phyloP scores from a whole-genome alignment of 2,888 invertebrate species.

The Hypsopygia costalis region DNA sequence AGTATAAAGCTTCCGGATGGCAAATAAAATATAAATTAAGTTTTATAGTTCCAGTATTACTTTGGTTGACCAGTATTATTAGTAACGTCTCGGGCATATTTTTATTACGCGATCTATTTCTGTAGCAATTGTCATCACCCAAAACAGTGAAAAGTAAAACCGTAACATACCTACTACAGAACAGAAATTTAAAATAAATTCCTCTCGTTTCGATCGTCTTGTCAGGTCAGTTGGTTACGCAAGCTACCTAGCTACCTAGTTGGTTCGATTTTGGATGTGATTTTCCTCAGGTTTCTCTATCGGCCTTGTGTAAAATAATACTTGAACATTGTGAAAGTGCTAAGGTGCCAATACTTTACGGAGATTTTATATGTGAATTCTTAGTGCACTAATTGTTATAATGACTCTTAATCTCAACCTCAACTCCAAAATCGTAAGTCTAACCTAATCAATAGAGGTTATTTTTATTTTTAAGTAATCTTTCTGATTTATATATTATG shows the following conservation, averaged over 20 bases:
- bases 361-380: neutral
- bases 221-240: slow-evolving; percentile 11
- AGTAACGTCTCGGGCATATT: too few relatives aligned
- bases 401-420: slow-evolving; percentile 34
- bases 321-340: too few relatives aligned
- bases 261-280: neutral
- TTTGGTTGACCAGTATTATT: too few relatives aligned
- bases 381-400: too few relatives aligned
- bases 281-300: too few relatives aligned
- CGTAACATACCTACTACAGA: slow-evolving; percentile 11
- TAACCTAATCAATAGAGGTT: slow-evolving; percentile 18
- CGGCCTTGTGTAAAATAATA: too few relatives aligned
- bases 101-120: slow-evolving; percentile 25
- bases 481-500: slow-evolving; percentile 9
- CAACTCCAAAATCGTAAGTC: slow-evolving; percentile 43
- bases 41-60: too few relatives aligned
- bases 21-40: too few relatives aligned
- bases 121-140: slow-evolving; percentile 34
- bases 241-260: too few relatives aligned
- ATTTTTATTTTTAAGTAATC: slow-evolving; percentile 8
- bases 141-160: slow-evolving; percentile 32
- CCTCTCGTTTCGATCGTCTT: slow-evolving; percentile 16
- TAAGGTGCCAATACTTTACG: too few relatives aligned
- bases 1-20: too few relatives aligned
- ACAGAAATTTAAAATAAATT: slow-evolving; percentile 27